Evolutionary conservation across 2,888 invertebrate species (phyloP), one percentile per base, ranked within the genome.

Genomic region (Amphiduros pacificus): DNA sequence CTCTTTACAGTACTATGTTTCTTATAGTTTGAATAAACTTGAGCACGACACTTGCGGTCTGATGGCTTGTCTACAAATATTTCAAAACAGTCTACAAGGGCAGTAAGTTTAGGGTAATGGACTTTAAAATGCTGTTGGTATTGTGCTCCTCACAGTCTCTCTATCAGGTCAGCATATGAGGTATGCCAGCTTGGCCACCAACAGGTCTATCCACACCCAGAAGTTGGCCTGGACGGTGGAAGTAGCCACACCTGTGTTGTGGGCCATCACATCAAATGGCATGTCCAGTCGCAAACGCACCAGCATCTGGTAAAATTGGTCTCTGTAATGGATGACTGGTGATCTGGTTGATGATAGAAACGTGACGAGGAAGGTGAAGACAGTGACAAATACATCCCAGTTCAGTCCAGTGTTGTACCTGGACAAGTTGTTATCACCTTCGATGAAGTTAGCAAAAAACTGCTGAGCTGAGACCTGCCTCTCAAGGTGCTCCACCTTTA

Each of bases 61-160:
- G n/a, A 6, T 26, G 41, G 26, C 14, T 1, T 2, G 20, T 56
- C 56, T 44, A 56, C 44, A 11, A 44, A 44, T 2, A 56, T 6
- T 27, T 56, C 56, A 27, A 48, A 56, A 26, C 56, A 56, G 27
- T 56, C 56, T 20, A 56, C 44, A 2, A 56, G 41, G 32, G 28
- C 31, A 17, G 54, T 54, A 2, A 54, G 36, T 31, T 22, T 20
- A 2, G 54, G 54, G 20, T 36, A 54, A 6, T 32, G 20, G 22
- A 22, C 36, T 22, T 36, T 20, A 24, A 54, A 32, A 31, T 36
- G 32, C n/a, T 3, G 3, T 2, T 6, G 54, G 54, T 3, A 36
- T 54, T 17, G n/a, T 31, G 22, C n/a, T 54, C 20, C 14, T 14
- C 4, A 36, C 22, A 36, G 4, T 3, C n/a, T 54, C 54, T 2